Base-by-base conservation (phyloP, 2,113 vertebrate genomes). In the cat (Felis catus) region DNA sequence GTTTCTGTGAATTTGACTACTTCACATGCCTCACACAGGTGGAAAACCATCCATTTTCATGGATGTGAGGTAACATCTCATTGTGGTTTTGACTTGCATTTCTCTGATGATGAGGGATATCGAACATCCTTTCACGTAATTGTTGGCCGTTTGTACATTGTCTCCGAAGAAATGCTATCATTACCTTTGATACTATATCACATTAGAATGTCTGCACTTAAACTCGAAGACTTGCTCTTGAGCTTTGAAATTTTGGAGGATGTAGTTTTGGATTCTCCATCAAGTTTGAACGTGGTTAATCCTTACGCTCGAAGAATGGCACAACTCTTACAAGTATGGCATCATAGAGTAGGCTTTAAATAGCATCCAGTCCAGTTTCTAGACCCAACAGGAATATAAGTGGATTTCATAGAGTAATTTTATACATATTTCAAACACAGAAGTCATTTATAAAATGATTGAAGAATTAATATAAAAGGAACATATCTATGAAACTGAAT, bases 181-280 rank as follows among this genome's bases (percentile, higher is more conserved):
- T 80, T 53, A 53, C 6, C 66, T 91, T 90, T 87, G 74, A 78
- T 78, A 87, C 4, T 51, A 48, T 74, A 76, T 79, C 63, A 73
- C 29, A 29, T 73, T 33, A 88, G 45, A 21, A 74, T 14, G 41
- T 48, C 25, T 48, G 74, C 27, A 31, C 27, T 48, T 31, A 4
- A 31, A 65, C 63, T 65, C 10, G 2, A 48, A 29, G 41, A 78
- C 9, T 18, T 31, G 41, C 27, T 78, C 74, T 29, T 48, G 27
- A 48, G 74, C 41, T 48, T 45, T 48, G 14, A 94, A 66, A 13
- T 83, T 95, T 87, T 66, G 11, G 55, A 80, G 29, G 31, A 80
- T 80, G 23, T 88, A 68, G 79, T 48, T 93, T 95, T 53, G 87
- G 13, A 71, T 96, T 95, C 19, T 87, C 55, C 36, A 74, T 95